A percentile compares a stretch with the other conserved stretches of the same genome.
phyloP scores from a whole-genome alignment of 2,797 vertebrate genomes.

The Potorous gilbertii region DNA sequence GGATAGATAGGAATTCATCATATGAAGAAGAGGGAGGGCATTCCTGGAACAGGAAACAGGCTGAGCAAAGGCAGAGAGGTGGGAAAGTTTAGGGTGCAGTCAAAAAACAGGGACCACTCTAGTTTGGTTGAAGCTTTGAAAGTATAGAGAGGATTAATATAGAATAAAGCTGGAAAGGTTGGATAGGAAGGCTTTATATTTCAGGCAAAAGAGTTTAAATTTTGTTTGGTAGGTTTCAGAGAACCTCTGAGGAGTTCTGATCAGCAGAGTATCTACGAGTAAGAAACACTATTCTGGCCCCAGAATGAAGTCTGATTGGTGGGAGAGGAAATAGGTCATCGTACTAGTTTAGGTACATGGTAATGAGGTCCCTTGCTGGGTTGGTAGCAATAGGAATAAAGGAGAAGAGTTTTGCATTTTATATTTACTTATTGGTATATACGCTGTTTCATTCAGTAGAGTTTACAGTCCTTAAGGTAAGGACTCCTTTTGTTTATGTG shows the following conservation, averaged over 20 bases:
- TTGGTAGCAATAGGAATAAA: not conserved
- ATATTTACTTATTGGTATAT: not conserved
- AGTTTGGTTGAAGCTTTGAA: not conserved
- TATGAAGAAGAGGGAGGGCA: not conserved
- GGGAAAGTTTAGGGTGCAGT: not conserved
- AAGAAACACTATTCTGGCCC: not conserved
- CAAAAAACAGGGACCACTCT: not conserved
- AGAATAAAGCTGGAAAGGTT: not conserved
- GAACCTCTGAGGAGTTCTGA: not conserved
- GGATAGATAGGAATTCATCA: not conserved
- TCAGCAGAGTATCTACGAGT: not conserved
- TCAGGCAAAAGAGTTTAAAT: not conserved
- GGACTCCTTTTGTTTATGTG: not conserved
- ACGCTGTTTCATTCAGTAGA: not conserved
- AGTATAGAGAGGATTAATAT: not conserved
- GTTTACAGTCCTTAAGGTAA: not conserved
- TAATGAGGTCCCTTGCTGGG: not conserved
- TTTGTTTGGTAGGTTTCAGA: not conserved
- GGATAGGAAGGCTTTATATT: not conserved
- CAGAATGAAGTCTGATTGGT: not conserved
- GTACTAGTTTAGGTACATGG: not conserved
- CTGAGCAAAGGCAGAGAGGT: not conserved
- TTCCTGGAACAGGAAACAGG: not conserved
- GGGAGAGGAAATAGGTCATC: not conserved
- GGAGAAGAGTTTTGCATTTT: not conserved